phyloP scores from a whole-genome alignment of 2,113 vertebrate species.

The Lasiurus borealis region DNA sequence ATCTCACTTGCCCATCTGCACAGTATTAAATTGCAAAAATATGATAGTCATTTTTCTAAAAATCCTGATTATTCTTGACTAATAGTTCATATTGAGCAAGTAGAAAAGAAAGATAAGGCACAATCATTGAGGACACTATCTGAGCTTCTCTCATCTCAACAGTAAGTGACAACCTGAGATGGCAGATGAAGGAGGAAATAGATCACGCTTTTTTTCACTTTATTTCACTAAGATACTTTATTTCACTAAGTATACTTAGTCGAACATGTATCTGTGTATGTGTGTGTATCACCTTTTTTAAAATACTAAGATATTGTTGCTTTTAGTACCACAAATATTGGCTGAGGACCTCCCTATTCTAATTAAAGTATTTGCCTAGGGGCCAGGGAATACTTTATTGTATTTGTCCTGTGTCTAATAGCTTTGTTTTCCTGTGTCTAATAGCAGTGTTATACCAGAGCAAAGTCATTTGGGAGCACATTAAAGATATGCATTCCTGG shows the following conservation, averaged over 20 bases:
- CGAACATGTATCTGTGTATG: not conserved
- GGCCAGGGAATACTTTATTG: not conserved
- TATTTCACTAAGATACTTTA: not conserved
- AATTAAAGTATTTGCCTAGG: not conserved
- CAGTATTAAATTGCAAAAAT: not conserved
- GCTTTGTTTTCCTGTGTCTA: not conserved
- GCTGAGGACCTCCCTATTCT: not conserved
- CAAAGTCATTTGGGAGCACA: not conserved
- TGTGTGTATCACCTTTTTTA: not conserved
- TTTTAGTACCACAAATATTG: not conserved
- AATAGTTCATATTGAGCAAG: not conserved
- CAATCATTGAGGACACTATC: too few relatives aligned
- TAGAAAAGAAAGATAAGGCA: not conserved
- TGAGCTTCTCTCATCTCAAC: too few relatives aligned
- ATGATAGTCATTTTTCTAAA: not conserved
- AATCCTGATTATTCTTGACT: not conserved
- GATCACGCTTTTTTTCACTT: too few relatives aligned
- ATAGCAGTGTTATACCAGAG: not conserved
- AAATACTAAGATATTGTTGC: not conserved
- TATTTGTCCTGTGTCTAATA: not conserved
- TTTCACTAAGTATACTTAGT: not conserved
- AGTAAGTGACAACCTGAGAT: too few relatives aligned
- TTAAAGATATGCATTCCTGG: not conserved
- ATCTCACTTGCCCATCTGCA: not conserved
- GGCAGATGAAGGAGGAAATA: too few relatives aligned